Evolutionary conservation across 2,888 invertebrate species (phyloP).

Genomic region (Schizaphis graminum): DNA sequence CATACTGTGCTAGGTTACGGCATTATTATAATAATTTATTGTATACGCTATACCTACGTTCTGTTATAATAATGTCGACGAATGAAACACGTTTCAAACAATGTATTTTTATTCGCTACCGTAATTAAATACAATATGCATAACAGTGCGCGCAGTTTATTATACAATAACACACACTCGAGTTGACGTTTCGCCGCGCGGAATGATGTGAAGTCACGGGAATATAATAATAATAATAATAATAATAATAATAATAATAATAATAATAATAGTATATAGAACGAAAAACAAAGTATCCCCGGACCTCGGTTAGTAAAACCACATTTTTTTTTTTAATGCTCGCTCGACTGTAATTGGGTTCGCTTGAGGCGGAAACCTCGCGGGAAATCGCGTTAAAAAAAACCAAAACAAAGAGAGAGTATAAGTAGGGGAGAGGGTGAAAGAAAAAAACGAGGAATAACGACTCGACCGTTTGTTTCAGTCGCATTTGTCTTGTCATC

Average conservation of each 20-base stretch:
- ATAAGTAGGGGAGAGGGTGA: background rate
- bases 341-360: constrained; percentile 55
- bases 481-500: constrained; percentile 56
- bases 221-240: background rate
- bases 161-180: constrained; percentile 32
- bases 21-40: background rate
- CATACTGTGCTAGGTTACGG: background rate
- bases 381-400: constrained; percentile 58
- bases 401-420: background rate
- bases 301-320: constrained; percentile 31
- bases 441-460: constrained; percentile 33
- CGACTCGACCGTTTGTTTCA: constrained; percentile 44
- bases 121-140: constrained; percentile 41
- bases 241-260: background rate
- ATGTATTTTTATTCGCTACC: background rate
- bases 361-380: constrained; percentile 37
- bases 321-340: constrained; percentile 45
- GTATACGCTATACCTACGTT: background rate
- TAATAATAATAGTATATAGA: background rate
- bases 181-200: constrained; percentile 17
- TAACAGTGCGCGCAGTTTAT: background rate
- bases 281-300: constrained; percentile 18
- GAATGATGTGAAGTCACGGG: constrained; percentile 29
- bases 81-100: constrained; percentile 9
- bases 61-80: background rate